Evolutionary conservation across 2,113 vertebrate species (phyloP).

Genomic region (Scopus umbretta): DNA sequence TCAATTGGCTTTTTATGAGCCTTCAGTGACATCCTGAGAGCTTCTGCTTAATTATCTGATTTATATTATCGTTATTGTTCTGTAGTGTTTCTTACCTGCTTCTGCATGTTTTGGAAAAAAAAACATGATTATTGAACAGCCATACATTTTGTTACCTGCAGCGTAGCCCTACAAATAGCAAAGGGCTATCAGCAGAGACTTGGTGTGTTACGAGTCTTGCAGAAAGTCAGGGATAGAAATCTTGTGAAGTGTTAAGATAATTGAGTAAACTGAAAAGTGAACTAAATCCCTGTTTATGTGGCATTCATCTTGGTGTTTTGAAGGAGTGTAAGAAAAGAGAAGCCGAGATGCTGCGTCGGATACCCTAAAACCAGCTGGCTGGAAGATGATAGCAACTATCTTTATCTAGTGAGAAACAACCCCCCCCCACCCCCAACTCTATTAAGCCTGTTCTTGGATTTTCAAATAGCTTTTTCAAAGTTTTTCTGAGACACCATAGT

Average conservation of each 20-base stretch:
- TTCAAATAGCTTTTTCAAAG: not conserved
- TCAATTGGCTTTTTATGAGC: not conserved
- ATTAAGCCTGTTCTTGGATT: not conserved
- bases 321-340: not conserved
- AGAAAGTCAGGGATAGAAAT: not conserved
- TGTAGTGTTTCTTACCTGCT: not conserved
- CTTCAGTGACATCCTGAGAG: not conserved
- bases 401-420: not conserved
- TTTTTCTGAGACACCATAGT: not conserved
- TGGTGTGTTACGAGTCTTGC: not conserved
- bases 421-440: not conserved
- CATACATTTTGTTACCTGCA: not conserved
- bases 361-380: not conserved
- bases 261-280: not conserved
- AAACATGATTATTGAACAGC: not conserved
- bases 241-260: not conserved
- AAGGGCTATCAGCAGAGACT: not conserved
- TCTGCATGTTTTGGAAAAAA: not conserved
- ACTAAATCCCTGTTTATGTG: not conserved
- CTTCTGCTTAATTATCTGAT: not conserved
- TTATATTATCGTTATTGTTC: not conserved
- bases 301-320: not conserved
- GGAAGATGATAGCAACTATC: not conserved
- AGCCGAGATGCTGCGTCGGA: accelerated
- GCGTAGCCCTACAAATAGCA: not conserved